Conservation (phyloP, 1,140 invertebrate species). For the Bombus terrestris region DNA sequence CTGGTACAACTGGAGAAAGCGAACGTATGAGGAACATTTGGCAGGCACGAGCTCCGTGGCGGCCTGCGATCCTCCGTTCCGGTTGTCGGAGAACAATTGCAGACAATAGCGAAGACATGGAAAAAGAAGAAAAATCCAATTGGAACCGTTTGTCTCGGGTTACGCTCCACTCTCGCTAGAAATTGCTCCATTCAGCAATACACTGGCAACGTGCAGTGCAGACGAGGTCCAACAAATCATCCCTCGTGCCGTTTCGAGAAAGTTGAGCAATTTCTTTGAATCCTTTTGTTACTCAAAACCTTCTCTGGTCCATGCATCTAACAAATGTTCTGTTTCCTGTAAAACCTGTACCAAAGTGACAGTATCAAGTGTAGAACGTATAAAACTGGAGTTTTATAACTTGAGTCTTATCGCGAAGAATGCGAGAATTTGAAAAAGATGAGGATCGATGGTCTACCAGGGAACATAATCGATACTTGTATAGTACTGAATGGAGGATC, state of each 20-base stretch:
- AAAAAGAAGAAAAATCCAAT: conserved; percentile 48
- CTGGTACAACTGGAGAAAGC: not conserved
- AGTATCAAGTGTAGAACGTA: not conserved
- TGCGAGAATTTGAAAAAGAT: not conserved
- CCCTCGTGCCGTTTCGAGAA: not conserved
- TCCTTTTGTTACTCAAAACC: not conserved
- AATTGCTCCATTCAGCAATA: not conserved
- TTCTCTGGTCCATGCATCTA: no score
- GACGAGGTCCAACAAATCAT: not conserved
- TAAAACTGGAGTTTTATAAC: no score
- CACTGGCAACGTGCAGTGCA: not conserved
- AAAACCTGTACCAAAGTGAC: not conserved
- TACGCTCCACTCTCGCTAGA: not conserved
- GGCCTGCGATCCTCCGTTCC: conserved; percentile 18
- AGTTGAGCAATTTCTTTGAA: not conserved
- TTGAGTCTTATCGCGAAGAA: not conserved
- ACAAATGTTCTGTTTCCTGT: not conserved
- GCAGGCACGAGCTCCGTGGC: conserved; percentile 55
- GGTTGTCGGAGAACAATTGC: conserved; percentile 46
- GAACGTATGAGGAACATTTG: conserved; percentile 64
- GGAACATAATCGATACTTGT: not conserved
- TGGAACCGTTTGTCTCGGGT: conserved; percentile 42
- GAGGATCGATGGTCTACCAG: not conserved
- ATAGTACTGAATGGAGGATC: not conserved
- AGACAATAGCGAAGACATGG: conserved; percentile 45